Base-by-base conservation (phyloP, 2,797 vertebrate species). In the Anisognathus igniventris region DNA sequence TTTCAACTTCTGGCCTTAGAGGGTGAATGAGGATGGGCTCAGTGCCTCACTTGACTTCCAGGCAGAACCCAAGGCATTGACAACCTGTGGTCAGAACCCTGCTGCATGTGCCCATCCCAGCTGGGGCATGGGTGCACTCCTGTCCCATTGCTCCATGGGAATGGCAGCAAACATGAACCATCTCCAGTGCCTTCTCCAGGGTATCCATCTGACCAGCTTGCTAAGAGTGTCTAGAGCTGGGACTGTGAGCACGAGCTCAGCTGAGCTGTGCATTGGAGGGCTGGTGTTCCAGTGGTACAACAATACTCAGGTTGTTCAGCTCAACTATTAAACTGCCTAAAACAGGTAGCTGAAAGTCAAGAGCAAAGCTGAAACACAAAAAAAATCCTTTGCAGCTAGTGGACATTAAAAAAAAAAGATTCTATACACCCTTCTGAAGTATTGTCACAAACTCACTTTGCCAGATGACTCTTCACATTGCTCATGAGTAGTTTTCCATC, bases 31-130 rank as follows among this genome's bases (percentile, higher is more conserved):
- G 51, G 21, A 62, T 30, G 48, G n/a, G 40, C 24, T 76, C 25
- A 37, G 37, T 13, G 3, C 20, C 25, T 57, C 0, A 0, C 45
- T 81, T 92, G 48, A n/a, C 27, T 35, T 79, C 24, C 27, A 87
- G 17, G 12, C 3, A 2, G 57, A 67, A 39, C 53, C 28, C 35
- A 22, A 31, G 51, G 44, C 54, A 4, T 7, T 30, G 66, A 15
- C 35, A 37, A 14, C n/a, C 58, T 45, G 20, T 10, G 21, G 42
- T 35, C 39, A 72, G 50, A 85, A 91, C 33, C 12, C 8, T 72
- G 35, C 44, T 57, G 1, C 0, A 0, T 53, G 12, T 19, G 5
- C 8, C 2, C 6, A 2, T 57, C 28, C 1, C 5, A 77, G n/a
- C 35, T 75, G 40, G 37, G 57, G 18, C 6, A 15, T 65, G 81